These are phyloP conservation scores for Charanyca ferruginea DNA, from an alignment of 2,888 invertebrate genomes.

Conservation along the genomic window DNA sequence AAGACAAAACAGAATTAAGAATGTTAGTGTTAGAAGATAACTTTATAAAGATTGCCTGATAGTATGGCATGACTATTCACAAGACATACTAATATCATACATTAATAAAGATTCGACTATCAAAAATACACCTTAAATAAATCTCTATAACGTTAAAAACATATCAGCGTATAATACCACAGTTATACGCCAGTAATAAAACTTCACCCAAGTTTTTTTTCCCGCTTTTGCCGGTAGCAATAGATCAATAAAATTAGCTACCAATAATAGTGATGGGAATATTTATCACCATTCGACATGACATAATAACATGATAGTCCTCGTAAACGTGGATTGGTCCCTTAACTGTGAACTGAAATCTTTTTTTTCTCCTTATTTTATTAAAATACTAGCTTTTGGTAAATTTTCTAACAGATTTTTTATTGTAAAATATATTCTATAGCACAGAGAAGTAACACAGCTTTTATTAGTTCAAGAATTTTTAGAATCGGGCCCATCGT, in stretches of 20 bases:
- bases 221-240: slow-evolving; percentile 23
- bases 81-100: no score
- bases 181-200: slow-evolving; percentile 30
- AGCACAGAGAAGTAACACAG: no score
- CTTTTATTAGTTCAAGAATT: no score
- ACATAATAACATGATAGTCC: slow-evolving; percentile 32
- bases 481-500: no score
- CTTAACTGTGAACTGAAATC: slow-evolving; percentile 7
- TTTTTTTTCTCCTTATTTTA: slow-evolving; percentile 7
- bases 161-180: background rate
- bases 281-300: slow-evolving; percentile 49
- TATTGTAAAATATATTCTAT: no score
- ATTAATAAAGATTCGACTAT: no score
- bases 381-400: no score
- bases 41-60: no score
- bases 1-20: no score
- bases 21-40: no score
- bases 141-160: background rate
- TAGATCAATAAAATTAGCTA: slow-evolving; percentile 48
- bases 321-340: slow-evolving; percentile 43
- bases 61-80: no score
- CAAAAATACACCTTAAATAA: background rate
- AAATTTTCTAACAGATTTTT: no score
- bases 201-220: slow-evolving; percentile 27
- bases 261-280: slow-evolving; percentile 46